Evolutionary conservation across 2,113 vertebrate genomes (phyloP).

Genomic region (Eclectus roratus): DNA sequence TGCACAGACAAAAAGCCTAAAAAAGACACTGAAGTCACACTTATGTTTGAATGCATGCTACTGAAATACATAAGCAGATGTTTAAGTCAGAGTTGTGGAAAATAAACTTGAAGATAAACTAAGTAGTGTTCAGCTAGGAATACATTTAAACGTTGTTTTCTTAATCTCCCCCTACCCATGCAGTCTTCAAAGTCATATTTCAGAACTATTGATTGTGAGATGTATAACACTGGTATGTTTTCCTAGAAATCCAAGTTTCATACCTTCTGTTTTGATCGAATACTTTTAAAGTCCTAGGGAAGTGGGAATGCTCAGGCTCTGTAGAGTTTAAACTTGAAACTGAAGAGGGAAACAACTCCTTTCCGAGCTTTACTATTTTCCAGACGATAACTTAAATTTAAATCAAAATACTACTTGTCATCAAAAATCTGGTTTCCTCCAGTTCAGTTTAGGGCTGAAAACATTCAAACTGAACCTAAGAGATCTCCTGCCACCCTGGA

Average conservation of each 20-base stretch:
- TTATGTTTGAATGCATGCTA: not conserved
- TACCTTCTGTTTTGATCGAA: not conserved
- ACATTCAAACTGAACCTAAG: not conserved
- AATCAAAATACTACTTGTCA: not conserved
- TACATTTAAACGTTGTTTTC: not conserved
- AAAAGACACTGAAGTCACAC: not conserved
- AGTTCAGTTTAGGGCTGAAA: not conserved
- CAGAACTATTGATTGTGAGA: not conserved
- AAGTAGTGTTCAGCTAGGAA: not conserved
- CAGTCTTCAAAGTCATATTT: not conserved
- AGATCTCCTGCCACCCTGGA: not conserved
- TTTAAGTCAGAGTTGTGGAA: not conserved
- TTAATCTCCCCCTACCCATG: not conserved
- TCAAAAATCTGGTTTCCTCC: not conserved
- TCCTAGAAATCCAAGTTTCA: not conserved
- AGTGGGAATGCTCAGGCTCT: not conserved
- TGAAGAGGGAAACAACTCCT: not conserved
- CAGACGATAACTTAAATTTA: not conserved
- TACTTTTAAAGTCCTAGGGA: not conserved
- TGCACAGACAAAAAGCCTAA: not conserved
- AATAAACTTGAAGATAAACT: not conserved
- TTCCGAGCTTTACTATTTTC: not conserved
- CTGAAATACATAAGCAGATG: not conserved
- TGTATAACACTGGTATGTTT: not conserved
- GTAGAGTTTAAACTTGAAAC: not conserved